Evolutionary conservation across 1,140 invertebrate genomes (phyloP).

Genomic region (Drosophila eugracilis): DNA sequence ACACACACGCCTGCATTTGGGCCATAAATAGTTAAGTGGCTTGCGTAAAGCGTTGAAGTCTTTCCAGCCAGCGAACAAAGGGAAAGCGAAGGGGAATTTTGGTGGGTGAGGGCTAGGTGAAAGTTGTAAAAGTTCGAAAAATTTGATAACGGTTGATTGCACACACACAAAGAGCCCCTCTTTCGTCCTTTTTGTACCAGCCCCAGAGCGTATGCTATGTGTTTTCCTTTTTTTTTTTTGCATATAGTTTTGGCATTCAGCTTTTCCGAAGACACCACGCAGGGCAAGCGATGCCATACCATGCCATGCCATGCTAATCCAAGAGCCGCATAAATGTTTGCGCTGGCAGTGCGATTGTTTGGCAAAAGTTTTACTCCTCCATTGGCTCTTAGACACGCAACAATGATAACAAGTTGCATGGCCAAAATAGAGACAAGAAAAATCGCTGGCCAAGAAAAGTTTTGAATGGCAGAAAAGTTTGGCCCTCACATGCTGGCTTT

Average conservation of each 20-base stretch:
- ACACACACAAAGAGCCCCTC: constrained; percentile 27
- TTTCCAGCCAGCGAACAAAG: constrained; percentile 12
- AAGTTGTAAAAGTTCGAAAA: constrained; percentile 62
- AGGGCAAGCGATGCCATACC: too few relatives aligned
- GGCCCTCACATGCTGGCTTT: constrained; percentile 52
- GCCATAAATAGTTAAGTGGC: constrained; percentile 58
- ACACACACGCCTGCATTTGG: constrained; percentile 9
- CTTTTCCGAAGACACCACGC: constrained; percentile 13
- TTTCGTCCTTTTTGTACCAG: constrained; percentile 32
- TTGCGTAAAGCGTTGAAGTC: constrained; percentile 56
- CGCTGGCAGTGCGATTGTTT: constrained; percentile 52
- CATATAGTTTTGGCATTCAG: constrained; percentile 30
- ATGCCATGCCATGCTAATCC: constrained; percentile 60
- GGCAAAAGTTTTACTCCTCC: constrained; percentile 72
- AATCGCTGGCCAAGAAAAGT: constrained; percentile 54
- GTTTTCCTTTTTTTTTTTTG: constrained; percentile 10
- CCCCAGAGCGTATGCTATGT: constrained; percentile 34
- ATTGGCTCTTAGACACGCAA: constrained; percentile 80
- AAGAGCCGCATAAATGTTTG: constrained; percentile 71
- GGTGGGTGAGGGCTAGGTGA: constrained; percentile 39
- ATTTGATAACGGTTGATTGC: constrained; percentile 71
- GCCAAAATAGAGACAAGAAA: constrained; percentile 46
- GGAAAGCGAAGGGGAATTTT: too few relatives aligned
- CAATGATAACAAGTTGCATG: constrained; percentile 80
- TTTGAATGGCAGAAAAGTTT: constrained; percentile 56